phyloP scores from a whole-genome alignment of 2,888 invertebrate species.

The Hetaerina titia region DNA sequence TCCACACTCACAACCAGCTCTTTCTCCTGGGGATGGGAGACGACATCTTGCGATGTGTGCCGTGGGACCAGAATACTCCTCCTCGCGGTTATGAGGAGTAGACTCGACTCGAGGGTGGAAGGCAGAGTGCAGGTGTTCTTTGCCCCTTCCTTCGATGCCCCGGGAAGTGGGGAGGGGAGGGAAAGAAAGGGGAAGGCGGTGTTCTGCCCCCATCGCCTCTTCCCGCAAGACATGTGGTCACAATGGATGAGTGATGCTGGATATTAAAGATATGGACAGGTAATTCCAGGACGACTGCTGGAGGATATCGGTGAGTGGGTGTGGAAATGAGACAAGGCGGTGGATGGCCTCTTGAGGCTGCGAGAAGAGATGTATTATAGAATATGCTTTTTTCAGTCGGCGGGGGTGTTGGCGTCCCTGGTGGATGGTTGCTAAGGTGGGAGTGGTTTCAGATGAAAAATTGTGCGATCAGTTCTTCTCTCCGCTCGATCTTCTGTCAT shows the following conservation, averaged over 20 bases:
- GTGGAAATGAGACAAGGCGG: conserved; percentile 23
- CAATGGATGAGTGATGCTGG: conserved; percentile 61
- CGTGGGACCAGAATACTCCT: not conserved
- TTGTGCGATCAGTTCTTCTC: not conserved
- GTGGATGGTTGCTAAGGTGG: not conserved
- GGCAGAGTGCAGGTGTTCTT: not conserved
- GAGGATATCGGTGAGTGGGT: not conserved
- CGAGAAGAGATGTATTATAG: not conserved
- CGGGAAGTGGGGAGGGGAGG: not conserved
- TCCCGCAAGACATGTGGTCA: not conserved
- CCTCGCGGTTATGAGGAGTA: too few relatives aligned
- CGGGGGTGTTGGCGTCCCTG: not conserved
- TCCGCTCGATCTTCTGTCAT: not conserved
- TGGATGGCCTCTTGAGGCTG: not conserved
- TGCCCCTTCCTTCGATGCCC: not conserved
- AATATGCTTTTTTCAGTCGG: not conserved
- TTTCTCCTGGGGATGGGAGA: not conserved
- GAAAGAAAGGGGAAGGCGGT: not conserved
- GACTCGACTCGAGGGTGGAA: too few relatives aligned
- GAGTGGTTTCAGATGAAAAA: not conserved
- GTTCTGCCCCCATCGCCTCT: not conserved
- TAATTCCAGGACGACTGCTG: conserved; percentile 39
- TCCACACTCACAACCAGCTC: not conserved
- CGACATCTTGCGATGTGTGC: not conserved
- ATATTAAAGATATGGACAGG: conserved; percentile 61